A percentile compares a stretch with the other conserved stretches of the same genome.
Conservation (phyloP, 2,113 vertebrate genomes). For the Ariopsis seemanni region DNA sequence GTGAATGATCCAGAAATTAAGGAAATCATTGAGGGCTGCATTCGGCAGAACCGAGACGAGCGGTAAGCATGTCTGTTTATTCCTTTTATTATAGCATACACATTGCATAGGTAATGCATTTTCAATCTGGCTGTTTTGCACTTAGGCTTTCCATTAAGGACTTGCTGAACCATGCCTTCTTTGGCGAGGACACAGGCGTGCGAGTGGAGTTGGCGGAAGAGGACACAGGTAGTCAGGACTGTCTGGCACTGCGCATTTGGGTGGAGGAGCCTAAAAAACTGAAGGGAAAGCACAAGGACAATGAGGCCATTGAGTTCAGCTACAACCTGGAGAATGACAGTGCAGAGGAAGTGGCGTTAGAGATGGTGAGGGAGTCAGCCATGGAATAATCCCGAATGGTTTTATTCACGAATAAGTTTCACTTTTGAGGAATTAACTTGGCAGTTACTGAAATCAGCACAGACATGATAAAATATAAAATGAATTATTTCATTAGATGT, state of each 20-base stretch:
- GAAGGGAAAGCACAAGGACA: constrained; percentile 96
- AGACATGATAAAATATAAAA: background rate
- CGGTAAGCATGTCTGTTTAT: constrained; percentile 68
- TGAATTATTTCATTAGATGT: background rate
- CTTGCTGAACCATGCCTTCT: constrained; percentile 87
- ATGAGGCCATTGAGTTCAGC: constrained; percentile 97
- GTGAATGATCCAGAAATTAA: constrained; percentile 92
- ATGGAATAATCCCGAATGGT: background rate
- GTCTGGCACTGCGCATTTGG: constrained; percentile 87
- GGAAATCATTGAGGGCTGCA: constrained; percentile 94
- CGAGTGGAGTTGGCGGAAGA: constrained; percentile 92
- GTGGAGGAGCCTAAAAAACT: constrained; percentile 94
- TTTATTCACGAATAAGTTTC: background rate
- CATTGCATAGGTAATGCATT: background rate
- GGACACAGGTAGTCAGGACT: constrained; percentile 76
- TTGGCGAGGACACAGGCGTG: constrained; percentile 91
- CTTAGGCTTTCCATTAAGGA: constrained; percentile 85
- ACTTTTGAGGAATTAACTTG: background rate
- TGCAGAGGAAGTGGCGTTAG: constrained; percentile 89
- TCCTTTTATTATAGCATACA: background rate
- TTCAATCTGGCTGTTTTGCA: background rate
- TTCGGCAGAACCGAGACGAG: constrained; percentile 87
- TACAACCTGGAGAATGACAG: constrained; percentile 88
- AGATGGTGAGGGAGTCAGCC: constrained; percentile 81
- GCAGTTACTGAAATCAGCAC: background rate